Evolutionary conservation across 2,113 vertebrate genomes (phyloP), one percentile per base, ranked within the genome.

Genomic region (Cebus imitator): DNA sequence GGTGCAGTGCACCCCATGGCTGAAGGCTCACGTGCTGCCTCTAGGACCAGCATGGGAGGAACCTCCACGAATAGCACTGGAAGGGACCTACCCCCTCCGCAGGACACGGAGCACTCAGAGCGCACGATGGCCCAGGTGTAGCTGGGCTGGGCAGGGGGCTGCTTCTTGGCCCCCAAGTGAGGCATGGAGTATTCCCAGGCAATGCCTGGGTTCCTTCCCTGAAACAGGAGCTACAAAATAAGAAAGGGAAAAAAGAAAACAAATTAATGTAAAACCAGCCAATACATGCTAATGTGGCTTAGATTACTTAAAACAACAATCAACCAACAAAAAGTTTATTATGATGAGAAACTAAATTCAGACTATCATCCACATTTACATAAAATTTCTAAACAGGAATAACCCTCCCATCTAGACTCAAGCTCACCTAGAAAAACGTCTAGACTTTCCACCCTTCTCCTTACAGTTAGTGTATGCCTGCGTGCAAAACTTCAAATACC

Each of bases 131-230:
- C 99, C 99, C 99, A 99, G 0, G 99, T 98, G 58, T 99, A 99
- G 97, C 98, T 99, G 97, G 99, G 98, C 89, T 98, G 99, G 35
- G 97, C 90, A 13, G 94, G 76, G 55, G 87, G 94, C 66, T 84
- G 98, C 89, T 96, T 99, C 78, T 99, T 98, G 20, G 35, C n/a
- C n/a, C 97, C 96, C 11, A 68, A 66, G 91, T 98, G 98, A 82
- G 98, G 98, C 57, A 99, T 95, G 0, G 99, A 98, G 94, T 99
- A 99, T 97, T 99, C 99, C 99, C 99, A 99, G 43, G 96, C 97
- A 30, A 99, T 95, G 8, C 99, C 99, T 0, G 99, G 99, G 95
- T 99, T 99, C 98, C 97, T 99, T 78, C 99, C 99, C 98, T 99
- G 99, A 94, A 99, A 98, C 86, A 99, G 98, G 79, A 99, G 98